Evolutionary conservation across 2,888 invertebrate species (phyloP).

Genomic region (Drosophila monieri): DNA sequence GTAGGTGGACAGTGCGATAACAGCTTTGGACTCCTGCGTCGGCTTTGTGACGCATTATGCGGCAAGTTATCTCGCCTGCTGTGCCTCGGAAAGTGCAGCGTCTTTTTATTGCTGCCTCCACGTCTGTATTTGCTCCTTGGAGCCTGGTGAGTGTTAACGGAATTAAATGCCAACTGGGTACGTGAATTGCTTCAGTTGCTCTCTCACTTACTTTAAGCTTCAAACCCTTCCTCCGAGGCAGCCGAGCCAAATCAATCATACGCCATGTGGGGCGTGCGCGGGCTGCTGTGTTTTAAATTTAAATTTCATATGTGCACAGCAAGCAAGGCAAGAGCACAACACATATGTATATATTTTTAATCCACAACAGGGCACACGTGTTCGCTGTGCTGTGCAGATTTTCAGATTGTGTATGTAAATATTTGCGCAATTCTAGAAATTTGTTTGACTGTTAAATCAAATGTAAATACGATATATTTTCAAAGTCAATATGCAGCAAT

Average conservation of each 20-base stretch:
- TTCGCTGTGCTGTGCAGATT: slow-evolving; percentile 30
- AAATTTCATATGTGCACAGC: slow-evolving; percentile 43
- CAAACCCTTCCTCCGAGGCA: slow-evolving; percentile 3
- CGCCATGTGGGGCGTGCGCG: slow-evolving; percentile 52
- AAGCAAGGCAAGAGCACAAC: slow-evolving; percentile 8
- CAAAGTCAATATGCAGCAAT: slow-evolving; percentile 41
- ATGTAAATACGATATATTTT: slow-evolving; percentile 50
- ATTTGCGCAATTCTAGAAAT: slow-evolving; percentile 51
- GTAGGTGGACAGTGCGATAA: slow-evolving; percentile 10
- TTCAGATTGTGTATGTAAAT: slow-evolving; percentile 42
- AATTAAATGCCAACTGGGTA: slow-evolving; percentile 54
- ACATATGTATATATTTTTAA: slow-evolving; percentile 27
- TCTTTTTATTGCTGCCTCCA: slow-evolving; percentile 44
- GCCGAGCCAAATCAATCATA: slow-evolving; percentile 61
- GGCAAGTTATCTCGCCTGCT: slow-evolving; percentile 56
- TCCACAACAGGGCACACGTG: slow-evolving; percentile 39
- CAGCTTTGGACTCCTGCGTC: slow-evolving; percentile 17
- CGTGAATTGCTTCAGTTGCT: slow-evolving; percentile 16
- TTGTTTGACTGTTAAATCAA: slow-evolving; percentile 54
- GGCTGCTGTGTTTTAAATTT: slow-evolving; percentile 35
- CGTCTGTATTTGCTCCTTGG: slow-evolving; percentile 8
- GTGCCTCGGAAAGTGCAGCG: slow-evolving; percentile 45
- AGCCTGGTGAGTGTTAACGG: slow-evolving; percentile 24
- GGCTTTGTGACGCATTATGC: slow-evolving; percentile 62
- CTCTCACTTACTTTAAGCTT: slow-evolving; percentile 16